Base-by-base conservation (phyloP, 2,888 invertebrate genomes). In the Rhingia campestris region DNA sequence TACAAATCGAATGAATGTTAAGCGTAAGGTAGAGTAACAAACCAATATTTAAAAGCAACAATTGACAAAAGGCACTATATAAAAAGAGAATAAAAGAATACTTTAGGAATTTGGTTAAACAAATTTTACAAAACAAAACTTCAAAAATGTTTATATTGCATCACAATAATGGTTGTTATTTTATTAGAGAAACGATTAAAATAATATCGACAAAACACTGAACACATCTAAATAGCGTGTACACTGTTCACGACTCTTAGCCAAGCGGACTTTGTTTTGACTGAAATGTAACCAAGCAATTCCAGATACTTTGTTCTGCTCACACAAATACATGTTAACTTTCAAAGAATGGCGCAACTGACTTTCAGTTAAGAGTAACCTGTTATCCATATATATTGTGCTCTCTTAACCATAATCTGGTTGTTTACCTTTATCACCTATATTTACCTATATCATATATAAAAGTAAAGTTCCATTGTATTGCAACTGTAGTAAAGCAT, bases 211-310 rank as follows among this genome's bases (percentile, higher is more conserved):
- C 30, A 84, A 84, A 84, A 75, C 84, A 84, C 67, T 73, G 32
- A 35, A 45, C 45, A 32, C 53, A 51, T 54, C 41, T 37, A 63
- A 32, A 47, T 73, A 10, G 82, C 51, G 73, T 51, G 63, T 10
- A 37, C 43, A 73, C 45, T 45, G 22, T 51, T 56, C 53, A 70
- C 64, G 33, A 75, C 84, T 79, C 61, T 74, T 49, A 49, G 51
- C 67, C 70, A 70, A 80, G 64, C 70, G 69, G 74, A 75, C 84
- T 84, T 84, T 84, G 84, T 84, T 84, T 84, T 84, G 84, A 84
- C 84, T 84, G 74, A 84, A 80, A 84, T 59, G 79, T 84, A 80
- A 80, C 84, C 75, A 84, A 75, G 79, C 84, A 75, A 75, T 74
- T 66, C 41, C 43, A 79, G 72, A 45, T 79, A 66, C 79, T 72